Evolutionary conservation across 2,113 vertebrate species (phyloP).

Genomic region (Eudyptes chrysolophus): DNA sequence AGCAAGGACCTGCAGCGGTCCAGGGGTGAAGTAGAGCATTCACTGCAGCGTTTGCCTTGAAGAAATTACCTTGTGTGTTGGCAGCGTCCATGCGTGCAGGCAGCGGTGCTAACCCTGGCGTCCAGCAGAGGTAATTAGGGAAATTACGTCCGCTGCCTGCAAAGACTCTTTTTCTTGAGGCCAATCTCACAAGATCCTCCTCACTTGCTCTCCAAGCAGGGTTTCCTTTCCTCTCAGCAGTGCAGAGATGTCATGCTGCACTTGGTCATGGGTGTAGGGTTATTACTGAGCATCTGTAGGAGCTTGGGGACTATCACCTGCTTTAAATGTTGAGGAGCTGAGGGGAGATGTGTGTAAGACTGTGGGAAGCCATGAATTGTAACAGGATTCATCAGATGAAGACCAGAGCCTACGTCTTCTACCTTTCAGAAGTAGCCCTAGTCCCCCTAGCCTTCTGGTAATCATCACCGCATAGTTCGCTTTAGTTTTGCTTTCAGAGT

Average conservation of each 20-base stretch:
- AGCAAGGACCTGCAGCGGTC: not conserved
- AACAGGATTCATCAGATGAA: not conserved
- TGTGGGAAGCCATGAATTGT: not conserved
- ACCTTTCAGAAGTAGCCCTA: not conserved
- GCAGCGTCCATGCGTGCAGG: not conserved
- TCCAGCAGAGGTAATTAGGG: not conserved
- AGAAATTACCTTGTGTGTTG: not conserved
- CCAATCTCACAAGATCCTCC: not conserved
- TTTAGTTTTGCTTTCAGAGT: not conserved
- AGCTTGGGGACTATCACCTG: not conserved
- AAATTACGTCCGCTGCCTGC: fast-evolving
- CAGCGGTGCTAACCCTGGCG: fast-evolving
- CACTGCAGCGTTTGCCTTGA: fast-evolving
- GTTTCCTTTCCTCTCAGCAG: not conserved
- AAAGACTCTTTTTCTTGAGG: not conserved
- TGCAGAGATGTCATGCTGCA: fast-evolving
- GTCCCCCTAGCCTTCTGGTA: not conserved
- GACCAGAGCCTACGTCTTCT: not conserved
- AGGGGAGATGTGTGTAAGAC: not conserved
- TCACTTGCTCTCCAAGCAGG: fast-evolving
- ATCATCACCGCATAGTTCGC: not conserved
- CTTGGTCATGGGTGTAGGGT: not conserved
- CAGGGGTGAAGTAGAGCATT: fast-evolving
- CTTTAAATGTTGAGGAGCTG: not conserved
- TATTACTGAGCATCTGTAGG: not conserved